Evolutionary conservation across 2,888 invertebrate genomes (phyloP), one percentile per base, ranked within the genome.

Genomic region (Nomada ruficornis): DNA sequence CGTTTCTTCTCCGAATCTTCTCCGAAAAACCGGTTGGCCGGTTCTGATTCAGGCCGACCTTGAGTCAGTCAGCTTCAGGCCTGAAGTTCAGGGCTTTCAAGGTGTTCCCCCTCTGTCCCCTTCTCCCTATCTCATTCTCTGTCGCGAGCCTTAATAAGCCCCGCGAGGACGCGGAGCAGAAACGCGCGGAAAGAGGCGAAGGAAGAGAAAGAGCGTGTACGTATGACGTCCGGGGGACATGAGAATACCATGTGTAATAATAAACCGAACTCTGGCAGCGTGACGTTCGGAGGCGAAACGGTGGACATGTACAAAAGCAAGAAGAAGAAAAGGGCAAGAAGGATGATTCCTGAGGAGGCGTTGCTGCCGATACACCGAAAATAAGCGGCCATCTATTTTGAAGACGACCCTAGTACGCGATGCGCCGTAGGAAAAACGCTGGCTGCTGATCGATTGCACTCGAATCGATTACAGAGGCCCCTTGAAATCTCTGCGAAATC

Each of bases 71-170:
- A 83, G 84, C 84, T 68, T 82, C 77, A 74, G 67, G 60, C 59
- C 82, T 81, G 87, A 89, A 89, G 89, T 89, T 89, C 89, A 89
- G 85, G 88, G 89, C 72, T 89, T 83, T 82, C 87, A 83, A 83
- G 88, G 85, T 82, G 79, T 74, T 79, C 68, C 44, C 68, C 3
- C 47, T 47, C 47, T 47, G 2, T 47, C 47, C 3, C 47, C 1
- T 15, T 47, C 47, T 2, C 47, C 15, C 47, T 47, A 10, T 47
- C 13, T 47, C 47, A 3, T 47, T 47, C 47, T 71, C 74, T 65
- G 72, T 79, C 72, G 77, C 73, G 76, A 59, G 77, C 67, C 79
- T 87, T 88, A 88, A 87, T 86, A 83, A 83, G 83, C 77, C 23
- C 63, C 73, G 54, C 67, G 73, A 64, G 70, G 77, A 54, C 67